Conservation (phyloP, 2,888 invertebrate species). For the Nymphalis polychloros region DNA sequence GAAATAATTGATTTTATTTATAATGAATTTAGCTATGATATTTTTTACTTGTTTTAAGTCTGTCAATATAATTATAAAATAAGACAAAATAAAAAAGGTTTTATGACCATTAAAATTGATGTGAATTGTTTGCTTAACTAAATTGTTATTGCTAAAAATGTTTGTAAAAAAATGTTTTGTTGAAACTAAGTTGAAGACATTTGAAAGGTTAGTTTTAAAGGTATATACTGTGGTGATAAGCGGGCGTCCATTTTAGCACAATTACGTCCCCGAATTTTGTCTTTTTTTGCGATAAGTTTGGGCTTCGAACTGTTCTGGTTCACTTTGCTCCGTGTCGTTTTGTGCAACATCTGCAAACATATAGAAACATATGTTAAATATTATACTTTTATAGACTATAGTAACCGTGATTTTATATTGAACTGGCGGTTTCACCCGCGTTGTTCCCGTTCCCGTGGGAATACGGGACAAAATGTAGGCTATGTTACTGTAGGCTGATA, state of each 20-base stretch:
- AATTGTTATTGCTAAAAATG: not conserved
- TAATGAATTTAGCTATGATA: too few relatives aligned
- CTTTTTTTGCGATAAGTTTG: conserved; percentile 57
- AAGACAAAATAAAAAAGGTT: too few relatives aligned
- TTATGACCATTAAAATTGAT: too few relatives aligned
- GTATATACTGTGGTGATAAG: not conserved
- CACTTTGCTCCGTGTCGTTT: conserved; percentile 52
- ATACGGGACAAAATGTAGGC: too few relatives aligned
- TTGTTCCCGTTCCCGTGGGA: too few relatives aligned
- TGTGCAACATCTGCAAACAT: conserved; percentile 50
- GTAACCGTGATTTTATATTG: too few relatives aligned
- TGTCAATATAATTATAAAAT: not conserved
- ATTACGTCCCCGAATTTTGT: conserved; percentile 49
- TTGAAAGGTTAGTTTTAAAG: conserved; percentile 6
- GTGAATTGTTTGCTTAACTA: not conserved
- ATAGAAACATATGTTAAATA: not conserved
- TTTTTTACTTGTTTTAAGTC: not conserved
- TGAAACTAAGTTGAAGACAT: conserved; percentile 2
- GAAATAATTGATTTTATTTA: too few relatives aligned
- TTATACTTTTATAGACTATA: too few relatives aligned
- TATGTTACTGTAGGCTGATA: too few relatives aligned
- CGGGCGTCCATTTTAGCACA: not conserved
- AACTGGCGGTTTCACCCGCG: too few relatives aligned
- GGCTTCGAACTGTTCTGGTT: conserved; percentile 59
- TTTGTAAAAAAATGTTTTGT: not conserved